Evolutionary conservation across 2,797 vertebrate species (phyloP).

Genomic region (Propithecus perrieri): DNA sequence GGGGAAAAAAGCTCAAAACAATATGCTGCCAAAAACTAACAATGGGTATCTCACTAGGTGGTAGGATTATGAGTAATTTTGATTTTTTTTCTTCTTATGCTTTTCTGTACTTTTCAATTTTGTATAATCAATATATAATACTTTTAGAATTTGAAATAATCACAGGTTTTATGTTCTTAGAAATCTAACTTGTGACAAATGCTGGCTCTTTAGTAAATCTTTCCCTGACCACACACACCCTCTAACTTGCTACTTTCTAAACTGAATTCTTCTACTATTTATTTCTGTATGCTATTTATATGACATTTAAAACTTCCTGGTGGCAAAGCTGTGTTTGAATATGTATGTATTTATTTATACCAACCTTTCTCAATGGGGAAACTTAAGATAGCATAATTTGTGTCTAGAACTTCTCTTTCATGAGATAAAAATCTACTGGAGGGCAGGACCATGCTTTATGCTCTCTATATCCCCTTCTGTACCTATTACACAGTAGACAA

Average conservation of each 20-base stretch:
- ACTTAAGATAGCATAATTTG: conserved; percentile 25
- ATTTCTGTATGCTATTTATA: background rate
- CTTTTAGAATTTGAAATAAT: conserved; percentile 27
- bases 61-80: background rate
- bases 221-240: background rate
- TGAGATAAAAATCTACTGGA: conserved; percentile 4
- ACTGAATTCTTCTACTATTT: conserved; percentile 1
- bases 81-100: background rate
- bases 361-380: background rate
- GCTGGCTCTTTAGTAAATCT: background rate
- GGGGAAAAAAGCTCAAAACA: background rate
- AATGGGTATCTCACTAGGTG: background rate
- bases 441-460: background rate
- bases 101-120: conserved; percentile 9
- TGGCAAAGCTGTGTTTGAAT: background rate
- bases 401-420: background rate
- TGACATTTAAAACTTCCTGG: background rate
- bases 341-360: background rate
- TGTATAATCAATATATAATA: background rate
- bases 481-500: conserved; percentile 23
- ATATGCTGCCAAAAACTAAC: background rate
- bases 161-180: background rate
- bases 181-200: background rate
- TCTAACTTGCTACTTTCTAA: background rate
- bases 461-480: background rate